A percentile compares a stretch with the other conserved stretches of the same genome.
Evolutionary conservation across 2,797 vertebrate species (phyloP).

Genomic region (Lepidocolaptes lacrymiger): DNA sequence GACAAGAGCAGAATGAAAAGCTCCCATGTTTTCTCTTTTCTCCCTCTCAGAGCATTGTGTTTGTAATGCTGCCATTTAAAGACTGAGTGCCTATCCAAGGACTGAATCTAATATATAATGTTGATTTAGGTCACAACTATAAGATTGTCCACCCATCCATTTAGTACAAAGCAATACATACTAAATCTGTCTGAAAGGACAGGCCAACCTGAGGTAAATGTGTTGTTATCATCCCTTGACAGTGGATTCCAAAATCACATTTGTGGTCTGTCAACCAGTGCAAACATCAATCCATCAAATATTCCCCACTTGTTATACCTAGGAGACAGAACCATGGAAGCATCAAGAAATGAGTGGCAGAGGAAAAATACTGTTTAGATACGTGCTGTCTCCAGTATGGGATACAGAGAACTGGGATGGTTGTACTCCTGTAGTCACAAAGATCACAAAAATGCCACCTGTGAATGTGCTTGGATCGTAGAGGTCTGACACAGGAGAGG

Average conservation of each 20-base stretch:
- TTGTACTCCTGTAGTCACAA: not conserved
- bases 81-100: not conserved
- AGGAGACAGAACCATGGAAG: not conserved
- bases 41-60: not conserved
- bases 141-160: not conserved
- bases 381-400: not conserved
- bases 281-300: not conserved
- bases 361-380: not conserved
- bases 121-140: not conserved
- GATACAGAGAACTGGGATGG: not conserved
- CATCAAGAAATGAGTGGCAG: not conserved
- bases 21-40: not conserved
- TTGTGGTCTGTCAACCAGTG: not conserved
- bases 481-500: not conserved
- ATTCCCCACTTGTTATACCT: not conserved
- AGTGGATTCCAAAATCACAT: not conserved
- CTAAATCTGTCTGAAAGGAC: not conserved
- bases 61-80: not conserved
- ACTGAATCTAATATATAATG: not conserved
- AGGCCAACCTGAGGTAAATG: not conserved
- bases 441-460: not conserved
- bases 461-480: accelerated
- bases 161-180: not conserved
- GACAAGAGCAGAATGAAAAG: not conserved
- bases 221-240: not conserved